Conservation (phyloP, 2,797 vertebrate genomes). For the Hippoglossus hippoglossus region DNA sequence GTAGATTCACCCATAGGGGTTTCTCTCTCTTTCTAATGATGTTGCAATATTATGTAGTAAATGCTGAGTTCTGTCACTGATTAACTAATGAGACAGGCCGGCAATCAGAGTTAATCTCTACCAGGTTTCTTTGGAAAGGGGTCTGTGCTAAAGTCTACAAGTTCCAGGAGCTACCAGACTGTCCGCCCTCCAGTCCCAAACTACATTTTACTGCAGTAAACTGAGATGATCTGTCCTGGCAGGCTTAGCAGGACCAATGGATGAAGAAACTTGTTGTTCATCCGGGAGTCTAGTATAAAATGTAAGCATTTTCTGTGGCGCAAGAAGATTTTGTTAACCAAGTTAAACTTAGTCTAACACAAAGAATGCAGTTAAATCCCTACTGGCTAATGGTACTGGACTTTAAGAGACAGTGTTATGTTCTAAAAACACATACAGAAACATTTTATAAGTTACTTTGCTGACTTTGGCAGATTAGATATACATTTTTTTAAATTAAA, state of each 20-base stretch:
- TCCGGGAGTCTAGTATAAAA: too few species aligned
- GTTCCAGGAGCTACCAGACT: not conserved
- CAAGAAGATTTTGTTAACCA: too few species aligned
- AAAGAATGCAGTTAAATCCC: too few species aligned
- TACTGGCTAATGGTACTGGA: too few species aligned
- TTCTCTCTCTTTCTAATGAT: not conserved
- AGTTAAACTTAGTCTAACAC: too few species aligned
- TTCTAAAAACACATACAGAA: too few species aligned
- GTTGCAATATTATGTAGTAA: not conserved
- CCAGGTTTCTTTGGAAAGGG: not conserved
- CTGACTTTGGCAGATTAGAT: not conserved
- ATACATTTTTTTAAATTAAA: not conserved
- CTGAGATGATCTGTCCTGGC: not conserved
- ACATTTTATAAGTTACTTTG: not conserved
- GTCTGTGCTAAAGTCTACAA: constrained; percentile 1
- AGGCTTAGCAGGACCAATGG: not conserved
- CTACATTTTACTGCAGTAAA: not conserved
- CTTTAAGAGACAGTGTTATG: too few species aligned
- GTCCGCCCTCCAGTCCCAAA: not conserved
- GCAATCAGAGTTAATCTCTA: not conserved
- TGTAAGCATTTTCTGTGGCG: too few species aligned
- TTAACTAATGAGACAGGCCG: constrained; percentile 33
- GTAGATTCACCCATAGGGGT: not conserved
- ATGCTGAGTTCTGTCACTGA: constrained; percentile 39
- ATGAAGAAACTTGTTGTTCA: too few species aligned